phyloP scores from a whole-genome alignment of 1,140 invertebrate species.

The Lordiphosa stackelbergi region DNA sequence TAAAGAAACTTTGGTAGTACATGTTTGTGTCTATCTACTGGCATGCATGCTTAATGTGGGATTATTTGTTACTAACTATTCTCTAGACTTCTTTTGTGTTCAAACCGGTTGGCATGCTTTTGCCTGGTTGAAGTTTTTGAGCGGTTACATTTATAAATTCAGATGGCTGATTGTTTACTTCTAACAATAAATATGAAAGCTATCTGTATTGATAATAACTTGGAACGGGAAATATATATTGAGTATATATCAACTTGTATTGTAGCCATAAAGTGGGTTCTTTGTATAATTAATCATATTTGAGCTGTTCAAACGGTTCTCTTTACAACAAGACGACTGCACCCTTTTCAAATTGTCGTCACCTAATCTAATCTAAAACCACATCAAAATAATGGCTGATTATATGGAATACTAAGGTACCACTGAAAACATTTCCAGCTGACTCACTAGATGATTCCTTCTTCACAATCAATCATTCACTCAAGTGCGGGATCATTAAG shows the following conservation, averaged over 20 bases:
- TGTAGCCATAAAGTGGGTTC: background rate
- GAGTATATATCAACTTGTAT: too few species aligned
- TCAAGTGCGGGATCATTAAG: conserved; percentile 41
- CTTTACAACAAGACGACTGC: background rate
- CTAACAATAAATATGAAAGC: conserved; percentile 1
- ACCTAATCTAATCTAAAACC: conserved; percentile 34
- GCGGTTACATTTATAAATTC: conserved; percentile 5
- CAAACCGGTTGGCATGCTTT: conserved; percentile 5
- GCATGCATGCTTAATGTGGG: too few species aligned
- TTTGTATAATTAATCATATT: conserved; percentile 24
- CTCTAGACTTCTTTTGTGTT: background rate
- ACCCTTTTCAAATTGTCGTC: too few species aligned
- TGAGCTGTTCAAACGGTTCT: background rate
- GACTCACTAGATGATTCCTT: conserved; percentile 6
- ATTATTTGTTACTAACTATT: background rate
- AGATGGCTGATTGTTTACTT: too few species aligned
- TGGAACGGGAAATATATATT: background rate
- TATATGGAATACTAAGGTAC: conserved; percentile 37
- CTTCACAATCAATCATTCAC: conserved; percentile 55
- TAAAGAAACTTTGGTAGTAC: background rate
- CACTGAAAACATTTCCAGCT: conserved; percentile 16
- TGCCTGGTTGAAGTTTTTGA: conserved; percentile 1
- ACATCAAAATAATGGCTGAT: conserved; percentile 22
- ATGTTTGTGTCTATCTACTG: too few species aligned
- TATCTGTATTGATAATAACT: background rate